Base-by-base conservation (phyloP, 2,797 vertebrate genomes). In the Moxostoma hubbsi region DNA sequence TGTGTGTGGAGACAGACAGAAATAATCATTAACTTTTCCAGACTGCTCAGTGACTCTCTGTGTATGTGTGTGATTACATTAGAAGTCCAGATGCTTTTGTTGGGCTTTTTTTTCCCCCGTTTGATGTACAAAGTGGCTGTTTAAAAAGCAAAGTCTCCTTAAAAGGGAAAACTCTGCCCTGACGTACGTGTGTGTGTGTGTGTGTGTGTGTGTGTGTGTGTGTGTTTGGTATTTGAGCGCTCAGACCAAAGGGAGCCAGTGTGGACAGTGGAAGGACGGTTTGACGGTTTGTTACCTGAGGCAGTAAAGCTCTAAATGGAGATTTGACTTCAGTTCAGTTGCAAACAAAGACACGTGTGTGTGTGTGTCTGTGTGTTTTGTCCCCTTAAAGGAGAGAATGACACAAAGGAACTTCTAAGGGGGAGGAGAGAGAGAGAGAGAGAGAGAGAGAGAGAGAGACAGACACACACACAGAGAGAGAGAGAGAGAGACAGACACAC, bases 21-120 rank as follows among this genome's bases (percentile, higher is more conserved):
- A 96, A 94, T 97, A 98, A 98, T 98, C 94, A 98, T 98, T 98
- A 98, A 98, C 96, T 96, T 97, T 94, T 95, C 89, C 94, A 96
- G 96, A 96, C 97, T 96, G 92, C 92, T 79, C 77, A 70, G 93
- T 93, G 94, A 95, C 94, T 95, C 94, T 95, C 86, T 85, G 77
- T 86, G 93, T 89, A 88, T 74, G 74, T 66, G 64, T 50, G 54
- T 59, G 65, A 45, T 69, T 77, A 18, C 55, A 68, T 43, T 69
- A 77, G 55, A 69, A 51, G 24, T 51, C 57, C 65, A 77, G 10
- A 77, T 66, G 59, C 64, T 16, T 58, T 43, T 58, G 16, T 63
- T 4, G 36, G 72, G 9, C 16, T 61, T 54, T 24, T 24, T 24
- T 24, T 54, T 53, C 15, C 18, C 12, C 58, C 0, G 8, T 66